Evolutionary conservation across 2,888 invertebrate genomes (phyloP).

Genomic region (Euzophera pinguis): DNA sequence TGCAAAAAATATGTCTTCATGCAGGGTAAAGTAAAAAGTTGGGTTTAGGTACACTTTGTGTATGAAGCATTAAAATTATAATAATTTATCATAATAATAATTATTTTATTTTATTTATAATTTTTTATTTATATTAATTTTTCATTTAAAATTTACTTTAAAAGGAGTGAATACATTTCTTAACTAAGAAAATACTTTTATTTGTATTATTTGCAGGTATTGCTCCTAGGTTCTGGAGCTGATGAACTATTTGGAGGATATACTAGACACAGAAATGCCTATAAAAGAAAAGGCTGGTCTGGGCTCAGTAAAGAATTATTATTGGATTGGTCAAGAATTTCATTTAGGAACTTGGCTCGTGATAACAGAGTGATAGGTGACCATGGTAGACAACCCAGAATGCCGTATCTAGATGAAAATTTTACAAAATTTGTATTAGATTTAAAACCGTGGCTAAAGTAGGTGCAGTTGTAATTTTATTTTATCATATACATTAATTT

Average conservation of each 20-base stretch:
- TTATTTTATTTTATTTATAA: no score
- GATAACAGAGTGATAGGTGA: slow-evolving; percentile 96
- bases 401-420: slow-evolving; percentile 89
- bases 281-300: slow-evolving; percentile 76
- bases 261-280: slow-evolving; percentile 89
- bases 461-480: slow-evolving; percentile 17
- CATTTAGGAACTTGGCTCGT: slow-evolving; percentile 93
- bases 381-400: slow-evolving; percentile 90
- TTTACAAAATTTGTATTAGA: slow-evolving; percentile 82
- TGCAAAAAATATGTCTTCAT: slow-evolving; percentile 73
- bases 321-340: slow-evolving; percentile 91
- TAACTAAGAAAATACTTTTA: no score
- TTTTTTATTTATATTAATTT: no score
- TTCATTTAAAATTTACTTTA: no score
- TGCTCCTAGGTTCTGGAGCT: slow-evolving; percentile 95
- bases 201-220: slow-evolving; percentile 73
- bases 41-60: no score
- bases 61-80: background rate
- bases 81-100: background rate
- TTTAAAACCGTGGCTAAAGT: slow-evolving; percentile 85
- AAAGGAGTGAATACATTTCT: no score
- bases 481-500: background rate
- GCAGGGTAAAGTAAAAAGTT: slow-evolving; percentile 80
- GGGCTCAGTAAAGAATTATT: slow-evolving; percentile 82
- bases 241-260: slow-evolving; percentile 99